A percentile compares a stretch with the other conserved stretches of the same genome.
Conservation (phyloP, 2,888 invertebrate species). For the Xiphydria camelus region DNA sequence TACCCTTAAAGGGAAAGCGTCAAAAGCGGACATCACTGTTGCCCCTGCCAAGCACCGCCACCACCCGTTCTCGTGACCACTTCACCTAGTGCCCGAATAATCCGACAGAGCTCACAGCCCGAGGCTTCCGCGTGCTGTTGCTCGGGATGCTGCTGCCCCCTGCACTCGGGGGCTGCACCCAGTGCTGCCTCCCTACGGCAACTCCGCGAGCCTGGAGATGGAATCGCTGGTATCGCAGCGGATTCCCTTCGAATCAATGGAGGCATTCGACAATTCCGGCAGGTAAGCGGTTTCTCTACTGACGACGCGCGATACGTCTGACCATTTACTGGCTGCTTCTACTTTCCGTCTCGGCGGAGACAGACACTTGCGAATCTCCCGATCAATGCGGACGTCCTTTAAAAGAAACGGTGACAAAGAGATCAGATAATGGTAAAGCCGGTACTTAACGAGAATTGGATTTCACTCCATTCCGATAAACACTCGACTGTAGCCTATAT, state of each 20-base stretch:
- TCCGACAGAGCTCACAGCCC: constrained; percentile 86
- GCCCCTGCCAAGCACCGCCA: constrained; percentile 71
- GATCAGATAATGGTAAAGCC: too few species aligned
- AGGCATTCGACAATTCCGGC: constrained; percentile 93
- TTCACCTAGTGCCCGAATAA: constrained; percentile 74
- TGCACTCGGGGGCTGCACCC: constrained; percentile 68
- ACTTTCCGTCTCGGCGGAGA: too few species aligned
- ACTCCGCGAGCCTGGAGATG: constrained; percentile 79
- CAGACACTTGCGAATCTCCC: too few species aligned
- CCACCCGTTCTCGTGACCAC: constrained; percentile 75
- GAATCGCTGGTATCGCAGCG: constrained; percentile 93
- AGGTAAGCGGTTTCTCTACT: too few species aligned
- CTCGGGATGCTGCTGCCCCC: constrained; percentile 52
- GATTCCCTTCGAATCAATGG: constrained; percentile 96
- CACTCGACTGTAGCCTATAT: too few species aligned
- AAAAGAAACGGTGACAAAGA: too few species aligned
- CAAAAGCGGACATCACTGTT: constrained; percentile 57
- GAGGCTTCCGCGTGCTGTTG: constrained; percentile 67
- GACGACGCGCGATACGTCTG: too few species aligned
- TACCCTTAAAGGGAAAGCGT: constrained; percentile 47
- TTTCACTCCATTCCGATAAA: too few species aligned
- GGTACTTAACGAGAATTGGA: too few species aligned
- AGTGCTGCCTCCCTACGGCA: constrained; percentile 83
- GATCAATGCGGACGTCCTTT: too few species aligned
- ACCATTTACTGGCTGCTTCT: too few species aligned